Evolutionary conservation across 2,888 invertebrate species (phyloP).

Genomic region (Choreutis nemorana): DNA sequence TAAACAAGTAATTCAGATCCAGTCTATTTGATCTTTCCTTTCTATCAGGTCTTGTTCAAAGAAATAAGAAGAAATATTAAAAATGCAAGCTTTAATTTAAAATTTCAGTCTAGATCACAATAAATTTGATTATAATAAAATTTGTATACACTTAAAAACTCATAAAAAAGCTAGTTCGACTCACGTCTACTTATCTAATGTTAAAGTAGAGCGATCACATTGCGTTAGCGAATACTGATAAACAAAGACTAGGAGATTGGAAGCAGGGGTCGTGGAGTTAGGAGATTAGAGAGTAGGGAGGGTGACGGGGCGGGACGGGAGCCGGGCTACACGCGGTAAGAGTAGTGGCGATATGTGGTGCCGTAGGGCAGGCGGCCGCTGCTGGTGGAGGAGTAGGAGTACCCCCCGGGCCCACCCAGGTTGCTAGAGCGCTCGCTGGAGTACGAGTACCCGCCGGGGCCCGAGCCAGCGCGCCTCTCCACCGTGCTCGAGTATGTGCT

Average conservation of each 20-base stretch:
- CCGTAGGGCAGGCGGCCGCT: slow-evolving; percentile 86
- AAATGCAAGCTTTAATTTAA: slow-evolving; percentile 65
- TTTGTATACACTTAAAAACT: slow-evolving; percentile 33
- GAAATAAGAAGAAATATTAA: slow-evolving; percentile 37
- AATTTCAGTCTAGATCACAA: slow-evolving; percentile 59
- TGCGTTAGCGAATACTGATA: slow-evolving; percentile 60
- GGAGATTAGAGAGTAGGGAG: slow-evolving; percentile 22
- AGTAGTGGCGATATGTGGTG: slow-evolving; percentile 84
- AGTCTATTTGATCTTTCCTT: slow-evolving; percentile 40
- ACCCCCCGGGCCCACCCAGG: slow-evolving; percentile 81
- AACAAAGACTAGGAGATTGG: slow-evolving; percentile 25
- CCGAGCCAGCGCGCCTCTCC: slow-evolving; percentile 74
- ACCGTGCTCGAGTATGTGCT: slow-evolving; percentile 71
- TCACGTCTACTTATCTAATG: slow-evolving; percentile 39
- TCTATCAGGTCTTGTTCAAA: too few relatives aligned
- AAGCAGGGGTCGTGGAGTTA: slow-evolving; percentile 15
- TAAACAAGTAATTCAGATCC: slow-evolving; percentile 34
- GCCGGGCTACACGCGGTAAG: slow-evolving; percentile 80
- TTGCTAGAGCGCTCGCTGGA: slow-evolving; percentile 77
- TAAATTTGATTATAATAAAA: slow-evolving; percentile 26
- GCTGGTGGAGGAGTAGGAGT: slow-evolving; percentile 81
- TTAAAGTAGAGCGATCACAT: slow-evolving; percentile 55
- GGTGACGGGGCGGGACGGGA: slow-evolving; percentile 20
- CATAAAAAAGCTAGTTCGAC: slow-evolving; percentile 43
- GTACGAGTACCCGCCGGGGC: slow-evolving; percentile 81